Evolutionary conservation across 2,113 vertebrate genomes (phyloP), one percentile per base, ranked within the genome.

Genomic region (Picathartes gymnocephalus): DNA sequence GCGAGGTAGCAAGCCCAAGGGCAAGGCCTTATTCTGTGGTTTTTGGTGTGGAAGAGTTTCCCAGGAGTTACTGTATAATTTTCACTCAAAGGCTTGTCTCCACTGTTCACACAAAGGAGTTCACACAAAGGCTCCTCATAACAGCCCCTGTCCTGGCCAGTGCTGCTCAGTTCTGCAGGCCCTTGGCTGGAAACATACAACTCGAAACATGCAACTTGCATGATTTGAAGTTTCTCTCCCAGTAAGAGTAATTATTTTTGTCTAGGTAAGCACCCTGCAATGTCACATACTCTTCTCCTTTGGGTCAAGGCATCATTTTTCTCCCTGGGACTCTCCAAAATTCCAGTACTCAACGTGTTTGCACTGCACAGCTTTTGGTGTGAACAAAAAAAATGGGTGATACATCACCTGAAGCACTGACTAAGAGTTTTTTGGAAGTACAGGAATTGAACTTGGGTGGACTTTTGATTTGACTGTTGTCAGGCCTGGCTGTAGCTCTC

Each of bases 21-120:
- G 72, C 79, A 81, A 92, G 85, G 76, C 51, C 81, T 86, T 58
- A 81, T 71, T 51, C 76, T 71, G 82, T 76, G 92, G 80, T 44
- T 88, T 88, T 74, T 0, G 1, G 53, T 35, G 53, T 58, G 80
- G 79, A 93, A 93, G 90, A 64, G 80, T 90, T 94, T 96, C 88
- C 92, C 82, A 92, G 80, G 94, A 95, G 64, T 68, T 56, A 3
- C 64, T 4, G 9, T 93, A 9, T 78, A 62, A 90, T 95, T 95
- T 93, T 92, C 60, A 60, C 60, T 86, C 15, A 5, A 88, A 90
- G 82, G 35, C 65, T 90, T 8, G 3, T 86, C 84, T 80, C 86
- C 20, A 2, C 39, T 81, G 48, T 81, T 91, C 58, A 6, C 80
- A 28, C 21, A 13, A 77, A 80, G 77, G 45, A 47, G 71, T 84